Percentiles rank a stretch among this genome's conserved stretches.
These are phyloP conservation scores for Erythrolamprus reginae DNA, from an alignment of 2,113 vertebrate genomes.

Conservation along the genomic window DNA sequence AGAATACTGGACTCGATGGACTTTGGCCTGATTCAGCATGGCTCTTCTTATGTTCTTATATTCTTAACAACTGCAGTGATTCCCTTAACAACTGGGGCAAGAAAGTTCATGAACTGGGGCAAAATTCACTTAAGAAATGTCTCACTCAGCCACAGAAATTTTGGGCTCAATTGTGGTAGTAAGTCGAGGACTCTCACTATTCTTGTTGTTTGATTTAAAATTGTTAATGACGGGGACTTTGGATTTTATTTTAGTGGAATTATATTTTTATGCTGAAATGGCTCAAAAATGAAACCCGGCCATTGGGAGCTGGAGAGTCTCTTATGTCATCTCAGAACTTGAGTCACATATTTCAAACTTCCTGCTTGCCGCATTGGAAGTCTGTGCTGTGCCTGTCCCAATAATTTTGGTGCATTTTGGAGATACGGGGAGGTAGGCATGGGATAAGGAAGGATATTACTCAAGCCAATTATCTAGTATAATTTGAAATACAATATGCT, in stretches of 20 bases:
- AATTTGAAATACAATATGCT: not conserved
- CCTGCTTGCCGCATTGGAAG: not conserved
- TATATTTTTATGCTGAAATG: not conserved
- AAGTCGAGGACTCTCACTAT: too few relatives aligned
- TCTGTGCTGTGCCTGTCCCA: not conserved
- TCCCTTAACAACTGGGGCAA: too few relatives aligned
- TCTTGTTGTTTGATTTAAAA: not conserved
- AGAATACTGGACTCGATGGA: too few relatives aligned
- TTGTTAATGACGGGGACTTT: not conserved
- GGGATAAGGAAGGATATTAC: conserved; percentile 3
- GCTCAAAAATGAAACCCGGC: not conserved
- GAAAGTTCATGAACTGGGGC: too few relatives aligned
- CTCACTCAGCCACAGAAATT: too few relatives aligned
- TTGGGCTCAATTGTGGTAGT: too few relatives aligned
- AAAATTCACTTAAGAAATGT: too few relatives aligned
- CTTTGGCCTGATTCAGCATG: too few relatives aligned
- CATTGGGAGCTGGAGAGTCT: not conserved
- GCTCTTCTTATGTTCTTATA: too few relatives aligned
- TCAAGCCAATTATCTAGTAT: not conserved
- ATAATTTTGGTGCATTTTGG: conserved; percentile 4
- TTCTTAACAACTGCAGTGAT: too few relatives aligned
- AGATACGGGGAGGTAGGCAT: not conserved
- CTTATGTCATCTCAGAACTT: not conserved
- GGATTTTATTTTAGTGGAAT: not conserved
- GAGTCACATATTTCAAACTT: not conserved